phyloP scores from a whole-genome alignment of 2,797 vertebrate species.

The Enteromius mattozi region DNA sequence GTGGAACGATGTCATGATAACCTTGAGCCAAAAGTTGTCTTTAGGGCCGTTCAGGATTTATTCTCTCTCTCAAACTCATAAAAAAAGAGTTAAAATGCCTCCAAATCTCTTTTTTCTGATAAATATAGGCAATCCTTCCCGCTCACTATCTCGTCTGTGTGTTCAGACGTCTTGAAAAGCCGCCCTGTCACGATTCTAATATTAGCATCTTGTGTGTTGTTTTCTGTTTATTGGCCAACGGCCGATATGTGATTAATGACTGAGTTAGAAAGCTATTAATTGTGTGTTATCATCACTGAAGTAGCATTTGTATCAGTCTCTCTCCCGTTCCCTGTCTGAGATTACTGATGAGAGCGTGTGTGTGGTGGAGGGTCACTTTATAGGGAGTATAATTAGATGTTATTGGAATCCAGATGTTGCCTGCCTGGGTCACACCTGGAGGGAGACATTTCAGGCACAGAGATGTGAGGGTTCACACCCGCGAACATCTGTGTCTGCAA shows the following conservation, averaged over 20 bases:
- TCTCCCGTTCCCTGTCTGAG: slow-evolving; percentile 16
- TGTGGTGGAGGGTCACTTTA: slow-evolving; percentile 45
- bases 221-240: slow-evolving; percentile 12
- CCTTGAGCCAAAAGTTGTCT: background rate
- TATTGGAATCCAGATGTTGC: slow-evolving; percentile 58
- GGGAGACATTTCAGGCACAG: slow-evolving; percentile 32
- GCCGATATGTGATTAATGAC: slow-evolving; percentile 40
- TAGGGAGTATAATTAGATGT: slow-evolving; percentile 48
- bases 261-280: slow-evolving; percentile 47
- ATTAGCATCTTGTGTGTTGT: slow-evolving; percentile 14
- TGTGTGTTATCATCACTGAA: slow-evolving; percentile 43
- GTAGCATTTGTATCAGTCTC: slow-evolving; percentile 36
- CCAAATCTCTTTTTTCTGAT: background rate
- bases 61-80: background rate
- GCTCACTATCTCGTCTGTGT: slow-evolving; percentile 10
- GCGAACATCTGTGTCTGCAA: slow-evolving; percentile 49
- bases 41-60: background rate
- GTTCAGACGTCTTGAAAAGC: background rate
- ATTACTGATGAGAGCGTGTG: slow-evolving; percentile 10
- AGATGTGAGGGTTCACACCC: slow-evolving; percentile 30
- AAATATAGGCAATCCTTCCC: slow-evolving; percentile 1
- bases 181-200: slow-evolving; percentile 1
- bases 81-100: background rate
- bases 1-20: background rate
- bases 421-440: slow-evolving; percentile 53